Percentiles rank a stretch among this genome's conserved stretches.
These are phyloP conservation scores for Ophioninae sp. DNA, from an alignment of 2,888 invertebrate species.

Conservation along the genomic window DNA sequence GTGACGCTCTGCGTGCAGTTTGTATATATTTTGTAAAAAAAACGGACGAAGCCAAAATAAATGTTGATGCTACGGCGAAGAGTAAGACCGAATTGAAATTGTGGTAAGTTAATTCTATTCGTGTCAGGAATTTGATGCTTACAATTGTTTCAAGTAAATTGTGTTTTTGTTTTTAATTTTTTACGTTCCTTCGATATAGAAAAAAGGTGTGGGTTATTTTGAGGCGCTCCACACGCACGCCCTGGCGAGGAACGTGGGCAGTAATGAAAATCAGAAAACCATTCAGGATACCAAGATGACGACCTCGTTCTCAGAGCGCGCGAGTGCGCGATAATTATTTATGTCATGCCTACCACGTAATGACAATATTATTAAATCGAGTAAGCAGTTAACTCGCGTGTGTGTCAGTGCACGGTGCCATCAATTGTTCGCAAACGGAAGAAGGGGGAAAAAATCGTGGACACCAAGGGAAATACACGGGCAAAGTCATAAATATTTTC, in stretches of 20 bases:
- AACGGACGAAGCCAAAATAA: no score
- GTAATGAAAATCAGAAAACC: constrained; percentile 52
- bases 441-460: neutral
- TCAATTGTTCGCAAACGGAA: constrained; percentile 38
- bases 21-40: no score
- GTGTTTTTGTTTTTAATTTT: neutral
- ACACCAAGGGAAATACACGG: neutral
- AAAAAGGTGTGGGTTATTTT: neutral
- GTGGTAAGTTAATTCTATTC: no score
- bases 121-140: no score
- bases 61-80: no score
- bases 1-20: no score
- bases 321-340: constrained; percentile 24
- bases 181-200: neutral
- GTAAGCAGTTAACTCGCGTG: constrained; percentile 15
- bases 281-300: constrained; percentile 13
- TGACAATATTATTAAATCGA: constrained; percentile 48
- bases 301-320: constrained; percentile 47
- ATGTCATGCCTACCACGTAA: constrained; percentile 21
- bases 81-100: no score
- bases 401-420: constrained; percentile 22
- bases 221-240: neutral
- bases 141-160: neutral
- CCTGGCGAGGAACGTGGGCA: constrained; percentile 33
- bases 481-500: constrained; percentile 18